These are phyloP conservation scores for Corythoichthys haematopterus DNA, from an alignment of 2,113 vertebrate genomes.

Conservation along the genomic window DNA sequence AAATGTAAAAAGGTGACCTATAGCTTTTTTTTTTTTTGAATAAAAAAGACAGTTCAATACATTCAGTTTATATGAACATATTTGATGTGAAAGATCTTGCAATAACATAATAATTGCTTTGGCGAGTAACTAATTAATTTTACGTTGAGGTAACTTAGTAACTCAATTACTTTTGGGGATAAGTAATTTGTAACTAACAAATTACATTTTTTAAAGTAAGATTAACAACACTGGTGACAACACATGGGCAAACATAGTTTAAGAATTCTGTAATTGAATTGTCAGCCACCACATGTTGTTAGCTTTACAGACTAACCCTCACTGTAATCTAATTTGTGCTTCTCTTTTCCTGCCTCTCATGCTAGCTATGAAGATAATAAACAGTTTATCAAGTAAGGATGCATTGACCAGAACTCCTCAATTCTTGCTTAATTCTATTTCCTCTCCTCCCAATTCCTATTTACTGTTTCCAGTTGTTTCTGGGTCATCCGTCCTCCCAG, in stretches of 20 bases:
- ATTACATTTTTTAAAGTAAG: too few relatives aligned
- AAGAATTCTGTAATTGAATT: conserved; percentile 35
- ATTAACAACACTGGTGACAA: neutral
- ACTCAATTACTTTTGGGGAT: too few relatives aligned
- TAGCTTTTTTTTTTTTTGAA: too few relatives aligned
- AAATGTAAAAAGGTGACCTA: too few relatives aligned
- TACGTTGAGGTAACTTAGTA: too few relatives aligned
- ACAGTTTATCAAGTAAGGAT: conserved; percentile 99
- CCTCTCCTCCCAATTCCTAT: conserved; percentile 13
- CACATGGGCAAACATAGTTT: conserved; percentile 8
- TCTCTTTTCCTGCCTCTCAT: conserved; percentile 97
- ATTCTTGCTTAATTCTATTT: conserved; percentile 57
- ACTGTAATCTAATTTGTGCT: conserved; percentile 84
- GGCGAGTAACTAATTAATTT: too few relatives aligned
- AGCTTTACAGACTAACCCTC: conserved; percentile 82
- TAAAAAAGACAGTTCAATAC: too few relatives aligned
- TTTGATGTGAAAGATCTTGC: too few relatives aligned
- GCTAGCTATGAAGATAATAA: conserved; percentile 99
- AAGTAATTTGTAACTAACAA: too few relatives aligned
- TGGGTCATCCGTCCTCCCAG: conserved; percentile 23
- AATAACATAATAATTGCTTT: too few relatives aligned
- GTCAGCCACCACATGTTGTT: conserved; percentile 27
- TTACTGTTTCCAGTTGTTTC: conserved; percentile 9
- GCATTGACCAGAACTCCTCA: conserved; percentile 82
- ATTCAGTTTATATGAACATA: too few relatives aligned